A percentile compares a stretch with the other conserved stretches of the same genome.
Evolutionary conservation across 2,888 invertebrate genomes (phyloP).

Genomic region (Micropterix aruncella): DNA sequence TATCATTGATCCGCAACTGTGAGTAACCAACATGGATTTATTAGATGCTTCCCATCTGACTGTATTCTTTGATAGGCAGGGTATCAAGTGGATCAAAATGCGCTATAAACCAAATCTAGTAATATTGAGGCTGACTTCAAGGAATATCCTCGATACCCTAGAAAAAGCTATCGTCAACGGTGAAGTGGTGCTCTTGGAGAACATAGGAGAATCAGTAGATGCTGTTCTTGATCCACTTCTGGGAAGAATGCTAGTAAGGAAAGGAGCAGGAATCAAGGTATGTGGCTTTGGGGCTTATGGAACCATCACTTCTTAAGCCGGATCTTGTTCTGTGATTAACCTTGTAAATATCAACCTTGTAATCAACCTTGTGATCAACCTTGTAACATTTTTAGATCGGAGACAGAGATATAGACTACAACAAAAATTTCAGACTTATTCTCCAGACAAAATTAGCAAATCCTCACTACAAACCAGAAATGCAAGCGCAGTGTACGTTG

Average conservation of each 20-base stretch:
- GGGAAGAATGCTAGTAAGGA: conserved; percentile 77
- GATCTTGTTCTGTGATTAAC: too few species aligned
- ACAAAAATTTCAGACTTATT: conserved; percentile 67
- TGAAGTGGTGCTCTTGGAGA: conserved; percentile 68
- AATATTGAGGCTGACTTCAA: conserved; percentile 64
- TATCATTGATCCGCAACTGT: conserved; percentile 87
- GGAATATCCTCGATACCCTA: conserved; percentile 71
- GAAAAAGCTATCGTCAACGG: conserved; percentile 66
- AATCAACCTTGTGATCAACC: too few species aligned
- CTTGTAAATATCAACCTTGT: too few species aligned
- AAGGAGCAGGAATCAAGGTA: conserved; percentile 57
- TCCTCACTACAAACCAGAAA: conserved; percentile 93
- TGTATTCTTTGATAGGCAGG: conserved; percentile 44
- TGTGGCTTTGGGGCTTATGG: background rate
- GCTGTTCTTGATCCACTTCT: conserved; percentile 83
- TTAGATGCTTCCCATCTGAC: too few species aligned
- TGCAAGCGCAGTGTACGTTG: conserved; percentile 91
- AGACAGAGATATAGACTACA: conserved; percentile 84
- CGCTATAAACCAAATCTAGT: conserved; percentile 60
- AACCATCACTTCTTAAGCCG: background rate
- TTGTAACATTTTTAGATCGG: conserved; percentile 78
- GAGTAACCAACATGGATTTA: conserved; percentile 14
- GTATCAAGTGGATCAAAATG: conserved; percentile 91
- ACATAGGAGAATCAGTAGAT: conserved; percentile 78
- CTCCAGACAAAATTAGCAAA: conserved; percentile 90